A percentile compares a stretch with the other conserved stretches of the same genome.
Conservation (phyloP, 2,888 invertebrate species). For the Priocnemis perturbator region DNA sequence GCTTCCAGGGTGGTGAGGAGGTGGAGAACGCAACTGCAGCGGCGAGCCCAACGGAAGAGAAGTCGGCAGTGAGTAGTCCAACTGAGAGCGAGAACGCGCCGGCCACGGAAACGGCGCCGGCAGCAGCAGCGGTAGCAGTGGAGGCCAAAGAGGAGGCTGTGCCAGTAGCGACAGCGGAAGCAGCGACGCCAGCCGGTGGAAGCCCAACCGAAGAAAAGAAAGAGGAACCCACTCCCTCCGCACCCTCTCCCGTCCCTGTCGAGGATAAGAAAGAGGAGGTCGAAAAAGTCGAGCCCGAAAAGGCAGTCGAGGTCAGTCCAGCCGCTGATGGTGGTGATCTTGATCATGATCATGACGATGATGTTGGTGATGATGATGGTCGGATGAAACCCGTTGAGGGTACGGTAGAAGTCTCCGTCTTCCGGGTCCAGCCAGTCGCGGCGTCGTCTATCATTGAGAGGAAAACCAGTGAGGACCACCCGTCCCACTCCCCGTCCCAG, state of each 20-base stretch:
- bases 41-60: conserved; percentile 64
- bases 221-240: conserved; percentile 66
- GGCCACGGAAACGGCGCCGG: conserved; percentile 43
- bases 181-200: conserved; percentile 36
- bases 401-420: conserved; percentile 64
- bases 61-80: conserved; percentile 67
- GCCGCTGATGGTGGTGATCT: conserved; percentile 46
- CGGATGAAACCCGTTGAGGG: conserved; percentile 43
- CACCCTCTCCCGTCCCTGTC: conserved; percentile 64
- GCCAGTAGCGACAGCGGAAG: conserved; percentile 25
- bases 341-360: no score
- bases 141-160: conserved; percentile 39
- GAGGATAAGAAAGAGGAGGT: conserved; percentile 64
- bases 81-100: conserved; percentile 58
- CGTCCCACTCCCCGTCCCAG: conserved; percentile 69
- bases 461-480: conserved; percentile 74
- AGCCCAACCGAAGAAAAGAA: conserved; percentile 59
- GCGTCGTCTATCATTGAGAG: conserved; percentile 74
- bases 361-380: no score
- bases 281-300: conserved; percentile 60
- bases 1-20: conserved; percentile 71
- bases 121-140: conserved; percentile 38
- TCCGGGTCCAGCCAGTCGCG: conserved; percentile 66
- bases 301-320: conserved; percentile 74
- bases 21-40: conserved; percentile 56